Percentiles rank a stretch among this genome's conserved stretches.
phyloP scores from a whole-genome alignment of 2,797 vertebrate species.

The Rhinichthys osculus region DNA sequence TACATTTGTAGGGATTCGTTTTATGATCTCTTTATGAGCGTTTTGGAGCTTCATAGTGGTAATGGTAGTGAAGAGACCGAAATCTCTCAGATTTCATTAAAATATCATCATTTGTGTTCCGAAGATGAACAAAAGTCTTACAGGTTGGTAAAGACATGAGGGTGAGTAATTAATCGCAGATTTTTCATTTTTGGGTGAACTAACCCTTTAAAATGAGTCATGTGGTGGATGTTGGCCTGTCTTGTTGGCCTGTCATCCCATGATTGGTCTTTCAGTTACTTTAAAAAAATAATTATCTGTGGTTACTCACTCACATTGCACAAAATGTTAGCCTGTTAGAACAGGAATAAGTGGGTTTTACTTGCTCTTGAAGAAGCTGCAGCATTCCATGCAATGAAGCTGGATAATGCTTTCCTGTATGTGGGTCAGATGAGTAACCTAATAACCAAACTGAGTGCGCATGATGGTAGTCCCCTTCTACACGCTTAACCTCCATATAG shows the following conservation, averaged over 20 bases:
- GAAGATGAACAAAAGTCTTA: not conserved
- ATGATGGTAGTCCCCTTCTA: conserved; percentile 11
- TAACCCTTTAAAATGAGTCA: not conserved
- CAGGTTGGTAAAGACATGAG: not conserved
- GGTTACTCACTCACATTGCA: not conserved
- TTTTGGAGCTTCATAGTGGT: no score
- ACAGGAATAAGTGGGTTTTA: not conserved
- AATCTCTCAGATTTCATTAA: no score
- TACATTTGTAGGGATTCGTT: no score
- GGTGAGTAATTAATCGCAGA: not conserved
- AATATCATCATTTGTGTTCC: no score
- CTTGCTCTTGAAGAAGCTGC: not conserved
- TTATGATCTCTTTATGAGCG: no score
- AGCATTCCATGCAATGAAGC: not conserved
- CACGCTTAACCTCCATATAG: conserved; percentile 20
- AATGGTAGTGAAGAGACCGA: no score
- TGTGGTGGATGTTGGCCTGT: not conserved
- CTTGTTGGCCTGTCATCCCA: not conserved
- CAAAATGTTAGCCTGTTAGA: not conserved
- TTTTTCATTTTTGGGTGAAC: not conserved
- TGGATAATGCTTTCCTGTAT: conserved; percentile 37
- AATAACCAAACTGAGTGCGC: conserved; percentile 40
- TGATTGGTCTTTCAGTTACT: not conserved
- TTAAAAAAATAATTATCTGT: no score
- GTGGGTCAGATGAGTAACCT: conserved; percentile 48